Base-by-base conservation (phyloP, 53 echinoderm and acorn worm species). In the Holothuria leucospilota region DNA sequence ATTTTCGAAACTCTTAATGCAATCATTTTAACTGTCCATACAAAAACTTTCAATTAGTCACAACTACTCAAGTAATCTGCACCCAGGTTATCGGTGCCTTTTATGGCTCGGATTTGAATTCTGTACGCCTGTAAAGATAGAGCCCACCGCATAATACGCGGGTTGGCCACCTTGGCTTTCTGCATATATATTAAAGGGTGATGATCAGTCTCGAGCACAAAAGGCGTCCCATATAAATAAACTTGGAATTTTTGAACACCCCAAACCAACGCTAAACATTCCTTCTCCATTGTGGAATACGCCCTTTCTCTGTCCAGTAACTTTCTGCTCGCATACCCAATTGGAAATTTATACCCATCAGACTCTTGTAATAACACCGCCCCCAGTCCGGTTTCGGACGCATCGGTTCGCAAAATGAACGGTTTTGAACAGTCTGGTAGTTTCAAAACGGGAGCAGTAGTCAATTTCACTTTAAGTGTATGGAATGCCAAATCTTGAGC, bases 101-200 rank as follows among this genome's bases (percentile, higher is more conserved):
- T 78, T 38, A 89, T 87, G 5, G 84, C 83, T 63, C 84, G 72
- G 5, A 87, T 69, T 51, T 67, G 87, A 60, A 82, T 78, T 29
- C 89, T 39, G 64, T 63, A 92, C 2, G 85, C 82, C 71, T 91
- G 91, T 9, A 88, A 71, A 25, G 89, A 78, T 1, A 92, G 84
- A 16, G 92, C 88, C 92, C 88, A 88, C 42, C 93, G 89, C 86
- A 89, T 90, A 41, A 93, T 77, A 18, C 93, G 68, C 5, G 69
- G 62, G 26, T 93, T n/a, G n/a, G n/a, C n/a, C n/a, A n/a, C n/a
- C n/a, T n/a, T n/a, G n/a, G n/a, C n/a, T n/a, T n/a, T n/a, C n/a
- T n/a, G n/a, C n/a, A n/a, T n/a, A n/a, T n/a, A n/a, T n/a, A n/a
- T n/a, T n/a, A n/a, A n/a, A n/a, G 90, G 90, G 53, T 90, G 70